Conservation (phyloP, 1,140 invertebrate species). For the Drosophila nebulosa region DNA sequence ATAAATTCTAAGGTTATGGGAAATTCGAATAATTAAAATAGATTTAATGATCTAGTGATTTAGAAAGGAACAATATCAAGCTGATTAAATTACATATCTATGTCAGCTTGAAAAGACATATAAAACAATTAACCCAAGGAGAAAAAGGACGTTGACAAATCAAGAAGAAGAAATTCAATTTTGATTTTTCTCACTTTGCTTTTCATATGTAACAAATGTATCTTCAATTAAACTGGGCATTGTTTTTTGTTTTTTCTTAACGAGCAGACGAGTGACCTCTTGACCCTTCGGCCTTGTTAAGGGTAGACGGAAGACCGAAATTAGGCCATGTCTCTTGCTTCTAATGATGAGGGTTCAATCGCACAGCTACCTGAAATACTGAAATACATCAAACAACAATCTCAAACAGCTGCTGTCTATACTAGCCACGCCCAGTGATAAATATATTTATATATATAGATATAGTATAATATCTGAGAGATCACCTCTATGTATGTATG, state of each 20-base stretch:
- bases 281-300: slow-evolving; percentile 63
- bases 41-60: neutral
- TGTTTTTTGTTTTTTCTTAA: slow-evolving; percentile 42
- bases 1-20: neutral
- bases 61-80: slow-evolving; percentile 35
- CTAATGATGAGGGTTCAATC: slow-evolving; percentile 41
- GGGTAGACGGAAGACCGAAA: slow-evolving; percentile 35
- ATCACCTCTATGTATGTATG: slow-evolving; percentile 26
- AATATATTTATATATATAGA: neutral
- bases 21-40: neutral
- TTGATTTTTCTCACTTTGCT: neutral
- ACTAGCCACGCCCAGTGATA: slow-evolving; percentile 45
- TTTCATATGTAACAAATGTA: neutral
- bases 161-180: neutral
- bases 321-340: slow-evolving; percentile 45
- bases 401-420: slow-evolving; percentile 40
- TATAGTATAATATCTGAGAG: neutral
- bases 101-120: slow-evolving; percentile 16
- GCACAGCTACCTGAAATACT: slow-evolving; percentile 27
- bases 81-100: slow-evolving; percentile 64
- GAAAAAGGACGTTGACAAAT: slow-evolving; percentile 55
- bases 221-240: slow-evolving; percentile 55
- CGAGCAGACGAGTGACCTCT: slow-evolving; percentile 52
- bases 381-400: neutral
- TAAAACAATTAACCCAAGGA: slow-evolving; percentile 33